Evolutionary conservation across 2,797 vertebrate species (phyloP), one percentile per base, ranked within the genome.

Genomic region (Emys orbicularis): DNA sequence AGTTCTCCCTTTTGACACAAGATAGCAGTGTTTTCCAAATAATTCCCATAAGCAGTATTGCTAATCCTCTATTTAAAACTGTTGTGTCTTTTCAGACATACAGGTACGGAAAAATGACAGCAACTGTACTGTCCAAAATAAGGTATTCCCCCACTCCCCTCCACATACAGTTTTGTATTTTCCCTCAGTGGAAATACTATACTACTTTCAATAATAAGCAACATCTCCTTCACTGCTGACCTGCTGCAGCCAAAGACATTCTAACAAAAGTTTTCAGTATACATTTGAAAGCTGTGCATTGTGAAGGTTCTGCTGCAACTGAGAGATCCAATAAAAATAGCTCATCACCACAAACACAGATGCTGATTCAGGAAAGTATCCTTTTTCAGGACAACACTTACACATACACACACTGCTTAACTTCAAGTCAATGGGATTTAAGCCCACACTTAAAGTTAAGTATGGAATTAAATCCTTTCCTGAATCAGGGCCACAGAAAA

Each of bases 1-100:
- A 87, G 15, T 95, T 97, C 16, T 2, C 25, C 13, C 3, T 89
- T 74, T 27, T 3, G 79, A 96, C 98, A 98, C 98, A 81, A 87
- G 98, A 93, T 90, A 61, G 97, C 98, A 97, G 57, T 96, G 90
- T 98, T 95, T 95, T 94, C 93, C 90, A 98, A 93, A 34, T 79
- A 89, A 97, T 97, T 77, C 53, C 21, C 1, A 3, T 81, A 1
- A 27, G 47, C 57, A 16, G 34, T 21, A 6, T 9, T 4, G 27
- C 44, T 6, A 13, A 19, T 12, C 5, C 27, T 10, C 8, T 49
- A 0, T 37, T 72, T 37, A 8, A 90, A 94, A 96, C 76, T 77
- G 83, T 77, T 95, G 50, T 72, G 82, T 50, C 54, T 37, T 85
- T 90, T 88, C n/a, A 54, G 56, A 81, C 18, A 83, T 90, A 49